phyloP scores from a whole-genome alignment of 2,888 invertebrate genomes.

The Hipparchia sbordonii region DNA sequence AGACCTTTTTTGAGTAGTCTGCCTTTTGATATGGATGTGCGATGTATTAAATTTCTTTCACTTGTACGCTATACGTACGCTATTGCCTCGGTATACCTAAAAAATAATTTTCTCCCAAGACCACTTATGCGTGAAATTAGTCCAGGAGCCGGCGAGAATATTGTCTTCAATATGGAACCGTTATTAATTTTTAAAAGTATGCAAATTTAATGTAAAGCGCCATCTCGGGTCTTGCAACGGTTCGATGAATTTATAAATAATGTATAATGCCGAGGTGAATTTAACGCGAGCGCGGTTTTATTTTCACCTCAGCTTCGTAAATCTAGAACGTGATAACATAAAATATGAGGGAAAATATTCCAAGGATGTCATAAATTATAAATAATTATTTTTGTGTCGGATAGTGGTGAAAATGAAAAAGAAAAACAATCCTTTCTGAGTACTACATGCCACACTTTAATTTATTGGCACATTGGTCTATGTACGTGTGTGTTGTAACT shows the following conservation, averaged over 20 bases:
- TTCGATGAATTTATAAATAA: conserved; percentile 26
- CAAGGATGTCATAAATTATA: not conserved
- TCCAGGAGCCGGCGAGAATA: conserved; percentile 9
- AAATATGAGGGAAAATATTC: not conserved
- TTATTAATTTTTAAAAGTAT: conserved; percentile 36
- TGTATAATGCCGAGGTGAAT: conserved; percentile 15
- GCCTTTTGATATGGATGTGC: too few species aligned
- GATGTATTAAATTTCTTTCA: too few species aligned
- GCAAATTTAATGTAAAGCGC: conserved; percentile 33
- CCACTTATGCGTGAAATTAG: conserved; percentile 23
- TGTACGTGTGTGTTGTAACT: too few species aligned
- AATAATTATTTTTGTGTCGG: not conserved
- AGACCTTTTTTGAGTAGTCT: too few species aligned
- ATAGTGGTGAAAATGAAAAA: too few species aligned
- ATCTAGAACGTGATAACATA: not conserved
- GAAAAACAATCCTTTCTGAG: too few species aligned
- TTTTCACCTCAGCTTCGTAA: not conserved
- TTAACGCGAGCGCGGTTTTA: conserved; percentile 6
- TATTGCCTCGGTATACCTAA: not conserved
- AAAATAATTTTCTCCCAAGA: conserved; percentile 23
- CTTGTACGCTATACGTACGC: too few species aligned
- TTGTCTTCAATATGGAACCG: conserved; percentile 24
- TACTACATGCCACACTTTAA: too few species aligned
- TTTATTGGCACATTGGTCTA: too few species aligned
- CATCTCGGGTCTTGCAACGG: conserved; percentile 17